Conservation (phyloP, 2,888 invertebrate species). For the Macaria liturata region DNA sequence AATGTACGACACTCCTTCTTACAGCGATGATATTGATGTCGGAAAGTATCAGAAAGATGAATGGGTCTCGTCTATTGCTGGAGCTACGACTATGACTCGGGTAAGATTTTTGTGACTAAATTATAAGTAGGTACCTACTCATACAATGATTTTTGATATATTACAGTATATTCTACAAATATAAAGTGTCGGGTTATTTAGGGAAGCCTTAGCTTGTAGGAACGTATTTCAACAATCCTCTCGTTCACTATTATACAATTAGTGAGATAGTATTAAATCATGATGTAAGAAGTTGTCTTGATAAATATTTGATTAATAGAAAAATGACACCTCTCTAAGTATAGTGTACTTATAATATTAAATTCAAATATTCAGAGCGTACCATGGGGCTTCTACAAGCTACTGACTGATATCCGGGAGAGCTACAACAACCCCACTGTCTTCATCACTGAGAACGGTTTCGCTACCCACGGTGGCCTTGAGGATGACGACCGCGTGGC, state of each 20-base stretch:
- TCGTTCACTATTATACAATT: no score
- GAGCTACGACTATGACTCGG: slow-evolving; percentile 24
- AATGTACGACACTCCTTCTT: slow-evolving; percentile 37
- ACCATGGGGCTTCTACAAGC: slow-evolving; percentile 81
- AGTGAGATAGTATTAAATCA: no score
- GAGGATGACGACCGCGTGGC: slow-evolving; percentile 65
- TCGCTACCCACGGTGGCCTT: slow-evolving; percentile 44
- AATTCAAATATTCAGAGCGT: slow-evolving; percentile 49
- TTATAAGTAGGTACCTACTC: no score
- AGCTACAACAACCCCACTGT: slow-evolving; percentile 78
- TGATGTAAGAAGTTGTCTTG: no score
- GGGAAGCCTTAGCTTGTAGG: no score
- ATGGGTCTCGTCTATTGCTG: slow-evolving; percentile 26
- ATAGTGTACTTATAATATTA: not conserved
- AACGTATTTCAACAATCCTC: no score
- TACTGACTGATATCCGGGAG: slow-evolving; percentile 72
- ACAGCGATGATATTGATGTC: slow-evolving; percentile 33
- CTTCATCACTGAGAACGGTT: slow-evolving; percentile 83
- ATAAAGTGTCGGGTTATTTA: no score
- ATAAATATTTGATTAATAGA: no score
- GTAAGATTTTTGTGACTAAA: slow-evolving; percentile 16
- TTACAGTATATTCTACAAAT: no score
- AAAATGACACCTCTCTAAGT: no score
- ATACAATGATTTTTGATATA: no score
- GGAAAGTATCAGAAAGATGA: slow-evolving; percentile 27